phyloP scores from a whole-genome alignment of 2,888 invertebrate genomes.

The Eristalis tenax region DNA sequence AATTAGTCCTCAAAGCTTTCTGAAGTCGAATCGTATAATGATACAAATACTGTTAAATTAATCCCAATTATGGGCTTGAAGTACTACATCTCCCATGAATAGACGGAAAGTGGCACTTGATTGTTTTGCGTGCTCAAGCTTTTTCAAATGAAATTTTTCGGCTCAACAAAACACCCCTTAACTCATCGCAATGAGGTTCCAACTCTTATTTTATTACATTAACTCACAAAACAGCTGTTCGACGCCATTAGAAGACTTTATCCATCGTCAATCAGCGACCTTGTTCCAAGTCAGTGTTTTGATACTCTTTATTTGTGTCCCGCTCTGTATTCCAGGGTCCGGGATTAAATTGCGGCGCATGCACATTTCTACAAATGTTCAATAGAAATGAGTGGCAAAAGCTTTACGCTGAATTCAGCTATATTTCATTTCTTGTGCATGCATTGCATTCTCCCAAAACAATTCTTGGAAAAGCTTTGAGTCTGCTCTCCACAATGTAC shows the following conservation, averaged over 20 bases:
- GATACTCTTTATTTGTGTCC: slow-evolving; percentile 32
- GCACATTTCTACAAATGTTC: slow-evolving; percentile 19
- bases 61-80: slow-evolving; percentile 16
- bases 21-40: slow-evolving; percentile 19
- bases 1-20: slow-evolving; percentile 33
- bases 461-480: slow-evolving; percentile 14
- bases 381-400: slow-evolving; percentile 23
- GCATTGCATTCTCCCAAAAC: slow-evolving; percentile 16
- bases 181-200: not conserved
- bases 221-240: slow-evolving; percentile 60
- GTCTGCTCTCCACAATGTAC: not conserved
- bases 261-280: slow-evolving; percentile 61
- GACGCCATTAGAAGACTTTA: slow-evolving; percentile 55
- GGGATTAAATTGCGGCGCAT: slow-evolving; percentile 58
- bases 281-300: slow-evolving; percentile 60
- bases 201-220: slow-evolving; percentile 23
- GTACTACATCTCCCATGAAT: not conserved
- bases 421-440: slow-evolving; percentile 4
- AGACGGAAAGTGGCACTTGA: not conserved
- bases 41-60: slow-evolving; percentile 14
- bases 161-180: not conserved
- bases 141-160: slow-evolving; percentile 7
- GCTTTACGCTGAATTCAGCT: slow-evolving; percentile 49
- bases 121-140: slow-evolving; percentile 25
- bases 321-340: slow-evolving; percentile 64